Base-by-base conservation (phyloP, 2,797 vertebrate species). In the Amniataba percoides region DNA sequence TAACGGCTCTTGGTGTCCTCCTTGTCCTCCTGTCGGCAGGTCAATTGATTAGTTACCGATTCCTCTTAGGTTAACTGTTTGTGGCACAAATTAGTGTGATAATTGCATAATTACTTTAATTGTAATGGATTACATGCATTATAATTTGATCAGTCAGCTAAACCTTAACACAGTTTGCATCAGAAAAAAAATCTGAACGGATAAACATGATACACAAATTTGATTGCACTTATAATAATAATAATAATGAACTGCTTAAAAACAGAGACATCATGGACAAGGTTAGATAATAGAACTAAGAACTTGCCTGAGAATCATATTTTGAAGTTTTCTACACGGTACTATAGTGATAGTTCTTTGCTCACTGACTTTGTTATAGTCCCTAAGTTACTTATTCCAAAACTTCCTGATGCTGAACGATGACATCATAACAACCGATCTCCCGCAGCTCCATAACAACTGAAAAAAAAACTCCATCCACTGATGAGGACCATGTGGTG, bases 1-100 rank as follows among this genome's bases (percentile, higher is more conserved):
- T 63, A 53, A 65, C 48, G 73, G 27, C 27, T 55, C 40, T 62
- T 23, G 18, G 18, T 74, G 25, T 63, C 13, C 1, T 59, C 4
- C 18, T 23, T 43, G 16, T 64, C 14, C 36, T 58, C 5, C 15
- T 42, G 8, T 60, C 21, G 3, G 34, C 4, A 46, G 45, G 11
- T 71, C 39, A 67, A 34, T 23, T 51, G 4, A 79, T 79, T 4
- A 31, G 45, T 19, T 51, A 11, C 42, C 1, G 6, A 49, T 58
- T 56, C 16, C 15, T 59, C n/a, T 23, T 14, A n/a, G 63, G 13
- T 34, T 40, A 25, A 64, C 3, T 53, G 12, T 71, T 78, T 49
- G 19, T 58, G 21, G 16, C 3, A 4, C 23, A 69, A 14, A 34
- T 65, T 0, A 39, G 21, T 39, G 39, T 5, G 13, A 49, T 15